A percentile compares a stretch with the other conserved stretches of the same genome.
Conservation (phyloP, 2,113 vertebrate genomes). For the Tychaedon coryphoeus region DNA sequence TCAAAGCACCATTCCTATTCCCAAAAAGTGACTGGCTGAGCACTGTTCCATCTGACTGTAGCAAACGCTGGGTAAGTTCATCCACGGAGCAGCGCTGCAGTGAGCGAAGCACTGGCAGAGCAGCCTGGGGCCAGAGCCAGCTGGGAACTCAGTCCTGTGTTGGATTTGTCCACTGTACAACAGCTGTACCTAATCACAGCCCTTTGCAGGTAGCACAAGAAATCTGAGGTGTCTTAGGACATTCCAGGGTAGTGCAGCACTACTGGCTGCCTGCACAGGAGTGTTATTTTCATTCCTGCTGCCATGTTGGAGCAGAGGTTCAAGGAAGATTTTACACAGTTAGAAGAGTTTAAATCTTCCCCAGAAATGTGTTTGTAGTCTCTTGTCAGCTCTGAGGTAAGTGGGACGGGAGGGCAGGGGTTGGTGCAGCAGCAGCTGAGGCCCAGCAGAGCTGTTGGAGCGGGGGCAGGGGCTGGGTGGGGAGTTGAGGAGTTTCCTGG, state of each 20-base stretch:
- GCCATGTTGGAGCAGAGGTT: neutral
- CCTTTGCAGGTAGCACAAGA: neutral
- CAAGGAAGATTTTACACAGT: neutral
- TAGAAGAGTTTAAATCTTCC: neutral
- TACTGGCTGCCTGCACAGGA: accelerated
- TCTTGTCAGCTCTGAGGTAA: accelerated
- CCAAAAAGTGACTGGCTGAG: neutral
- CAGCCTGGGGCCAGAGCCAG: neutral
- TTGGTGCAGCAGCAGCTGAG: neutral
- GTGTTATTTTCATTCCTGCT: neutral
- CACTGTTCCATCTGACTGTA: accelerated
- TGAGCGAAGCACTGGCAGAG: neutral
- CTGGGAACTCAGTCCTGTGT: neutral
- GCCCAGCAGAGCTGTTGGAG: neutral
- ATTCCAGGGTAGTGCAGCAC: neutral
- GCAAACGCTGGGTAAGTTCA: neutral
- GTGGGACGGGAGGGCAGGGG: neutral
- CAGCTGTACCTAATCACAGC: accelerated
- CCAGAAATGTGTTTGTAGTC: accelerated
- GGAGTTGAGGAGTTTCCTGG: neutral
- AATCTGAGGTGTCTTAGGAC: neutral
- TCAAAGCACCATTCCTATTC: accelerated
- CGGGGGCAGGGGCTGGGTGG: neutral
- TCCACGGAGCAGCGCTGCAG: accelerated
- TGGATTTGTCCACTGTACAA: neutral